Evolutionary conservation across 1,140 invertebrate genomes (phyloP).

Genomic region (Phymastichus coffea): DNA sequence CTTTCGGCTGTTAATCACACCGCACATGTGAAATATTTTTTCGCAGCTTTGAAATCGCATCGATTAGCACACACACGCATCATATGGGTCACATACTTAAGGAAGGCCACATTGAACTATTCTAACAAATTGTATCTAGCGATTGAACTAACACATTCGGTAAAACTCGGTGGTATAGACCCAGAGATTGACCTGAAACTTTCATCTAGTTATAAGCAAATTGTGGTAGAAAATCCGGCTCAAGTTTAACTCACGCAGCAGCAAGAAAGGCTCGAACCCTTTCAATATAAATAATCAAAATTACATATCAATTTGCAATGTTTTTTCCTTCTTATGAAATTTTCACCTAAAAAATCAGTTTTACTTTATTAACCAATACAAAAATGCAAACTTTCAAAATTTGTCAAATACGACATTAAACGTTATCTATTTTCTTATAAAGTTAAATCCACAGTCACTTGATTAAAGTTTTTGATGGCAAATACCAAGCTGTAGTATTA

Average conservation of each 20-base stretch:
- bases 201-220: constrained; percentile 24
- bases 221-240: constrained; percentile 16
- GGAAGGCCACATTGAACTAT: constrained; percentile 58
- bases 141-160: constrained; percentile 38
- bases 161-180: constrained; percentile 14
- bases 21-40: not conserved
- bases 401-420: too few species aligned
- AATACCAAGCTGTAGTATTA: too few species aligned
- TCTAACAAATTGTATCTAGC: constrained; percentile 51
- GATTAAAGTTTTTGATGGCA: too few species aligned
- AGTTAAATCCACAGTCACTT: too few species aligned
- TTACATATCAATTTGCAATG: too few species aligned
- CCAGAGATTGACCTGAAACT: constrained; percentile 11
- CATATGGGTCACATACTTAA: constrained; percentile 44
- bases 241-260: not conserved
- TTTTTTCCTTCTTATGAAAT: too few species aligned
- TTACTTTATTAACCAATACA: too few species aligned
- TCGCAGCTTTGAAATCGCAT: not conserved
- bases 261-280: not conserved
- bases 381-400: too few species aligned
- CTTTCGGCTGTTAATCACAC: constrained; percentile 11
- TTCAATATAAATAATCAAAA: too few species aligned
- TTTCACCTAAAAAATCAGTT: too few species aligned
- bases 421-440: too few species aligned
- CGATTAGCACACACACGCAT: constrained; percentile 1